These are phyloP conservation scores for Drosophila arizonae DNA, from an alignment of 1,140 invertebrate genomes.

Conservation along the genomic window DNA sequence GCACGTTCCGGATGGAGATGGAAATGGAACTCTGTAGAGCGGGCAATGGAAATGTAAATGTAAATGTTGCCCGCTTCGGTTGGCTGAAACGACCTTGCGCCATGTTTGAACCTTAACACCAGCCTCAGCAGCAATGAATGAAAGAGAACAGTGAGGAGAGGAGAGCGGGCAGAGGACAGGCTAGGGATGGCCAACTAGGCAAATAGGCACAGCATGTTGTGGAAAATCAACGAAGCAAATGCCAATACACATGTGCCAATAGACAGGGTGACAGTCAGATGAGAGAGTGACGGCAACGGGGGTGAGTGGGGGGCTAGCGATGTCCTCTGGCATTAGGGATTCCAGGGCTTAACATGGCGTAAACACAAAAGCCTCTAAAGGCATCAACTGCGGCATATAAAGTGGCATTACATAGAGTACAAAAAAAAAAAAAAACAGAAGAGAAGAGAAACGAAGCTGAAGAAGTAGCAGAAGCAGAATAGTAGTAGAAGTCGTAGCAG, in stretches of 20 bases:
- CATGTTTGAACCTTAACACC: conserved; percentile 79
- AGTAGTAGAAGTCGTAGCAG: conserved; percentile 8
- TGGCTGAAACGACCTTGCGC: conserved; percentile 77
- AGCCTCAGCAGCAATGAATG: conserved; percentile 9
- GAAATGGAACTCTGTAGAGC: conserved; percentile 45
- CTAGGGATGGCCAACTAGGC: conserved; percentile 60
- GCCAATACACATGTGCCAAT: conserved; percentile 76
- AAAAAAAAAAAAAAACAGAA: conserved; percentile 23
- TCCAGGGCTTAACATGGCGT: conserved; percentile 79
- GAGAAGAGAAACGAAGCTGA: background rate
- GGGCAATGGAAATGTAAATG: conserved; percentile 73
- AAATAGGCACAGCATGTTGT: conserved; percentile 74
- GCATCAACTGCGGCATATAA: conserved; percentile 81
- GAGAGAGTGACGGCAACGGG: background rate
- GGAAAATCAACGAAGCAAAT: conserved; percentile 80
- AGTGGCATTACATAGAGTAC: conserved; percentile 75
- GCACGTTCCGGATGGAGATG: conserved; percentile 46
- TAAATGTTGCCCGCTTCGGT: conserved; percentile 68
- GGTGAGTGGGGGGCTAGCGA: conserved; percentile 18
- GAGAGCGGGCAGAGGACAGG: background rate
- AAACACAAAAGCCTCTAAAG: conserved; percentile 82
- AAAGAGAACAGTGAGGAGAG: background rate
- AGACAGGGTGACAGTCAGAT: conserved; percentile 19
- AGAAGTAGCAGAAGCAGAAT: conserved; percentile 7
- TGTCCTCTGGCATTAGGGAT: conserved; percentile 76